phyloP scores from a whole-genome alignment of 2,888 invertebrate genomes.

The Zhuqinia jingwanae region DNA sequence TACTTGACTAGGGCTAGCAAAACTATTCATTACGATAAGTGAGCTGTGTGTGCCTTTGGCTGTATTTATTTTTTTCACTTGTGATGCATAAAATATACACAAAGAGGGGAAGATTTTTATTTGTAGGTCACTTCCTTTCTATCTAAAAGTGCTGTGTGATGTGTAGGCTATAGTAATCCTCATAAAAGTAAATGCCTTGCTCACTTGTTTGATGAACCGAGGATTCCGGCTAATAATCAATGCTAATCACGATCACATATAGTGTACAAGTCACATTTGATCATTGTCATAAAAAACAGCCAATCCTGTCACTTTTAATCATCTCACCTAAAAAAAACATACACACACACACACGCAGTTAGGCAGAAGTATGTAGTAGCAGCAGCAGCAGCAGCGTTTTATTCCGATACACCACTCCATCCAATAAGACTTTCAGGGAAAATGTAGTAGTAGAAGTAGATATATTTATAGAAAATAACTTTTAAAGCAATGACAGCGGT shows the following conservation, averaged over 20 bases:
- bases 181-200: background rate
- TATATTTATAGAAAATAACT: no score
- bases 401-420: background rate
- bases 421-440: background rate
- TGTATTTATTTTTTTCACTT: background rate
- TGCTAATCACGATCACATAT: slow-evolving; percentile 30
- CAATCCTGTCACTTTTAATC: slow-evolving; percentile 37
- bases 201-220: background rate
- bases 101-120: background rate
- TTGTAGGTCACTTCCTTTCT: background rate
- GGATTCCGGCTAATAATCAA: slow-evolving; percentile 4
- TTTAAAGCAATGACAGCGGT: no score
- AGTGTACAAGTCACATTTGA: slow-evolving; percentile 27
- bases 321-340: slow-evolving; percentile 22
- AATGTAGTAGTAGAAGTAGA: no score
- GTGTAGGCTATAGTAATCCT: no score
- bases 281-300: slow-evolving; percentile 33
- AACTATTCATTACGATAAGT: slow-evolving; percentile 26
- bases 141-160: no score
- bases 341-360: background rate
- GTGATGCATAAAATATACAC: background rate
- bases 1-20: slow-evolving; percentile 7
- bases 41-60: background rate
- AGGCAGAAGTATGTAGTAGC: no score
- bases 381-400: no score